Conservation (phyloP, 2,888 invertebrate genomes). For the Tubulanus polymorphus region DNA sequence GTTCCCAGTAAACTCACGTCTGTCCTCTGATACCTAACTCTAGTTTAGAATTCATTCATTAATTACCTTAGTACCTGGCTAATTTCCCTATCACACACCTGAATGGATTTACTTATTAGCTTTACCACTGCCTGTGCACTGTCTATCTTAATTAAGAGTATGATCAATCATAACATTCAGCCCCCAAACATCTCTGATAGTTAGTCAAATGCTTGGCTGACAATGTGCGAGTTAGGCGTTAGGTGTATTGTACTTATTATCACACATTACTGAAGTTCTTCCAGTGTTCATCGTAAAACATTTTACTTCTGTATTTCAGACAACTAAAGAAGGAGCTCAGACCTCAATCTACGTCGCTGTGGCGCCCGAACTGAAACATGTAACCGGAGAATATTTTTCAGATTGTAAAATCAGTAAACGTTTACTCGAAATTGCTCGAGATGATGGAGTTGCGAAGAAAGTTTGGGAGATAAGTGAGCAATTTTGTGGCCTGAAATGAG, state of each 20-base stretch:
- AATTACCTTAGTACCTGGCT: no score
- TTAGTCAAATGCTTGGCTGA: no score
- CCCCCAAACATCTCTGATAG: no score
- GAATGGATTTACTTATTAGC: no score
- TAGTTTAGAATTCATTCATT: no score
- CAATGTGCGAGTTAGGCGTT: no score
- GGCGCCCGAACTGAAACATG: background rate
- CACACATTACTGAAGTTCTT: background rate
- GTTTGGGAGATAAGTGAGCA: slow-evolving; percentile 35
- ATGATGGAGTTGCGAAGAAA: slow-evolving; percentile 30
- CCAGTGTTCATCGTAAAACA: background rate
- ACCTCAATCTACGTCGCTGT: slow-evolving; percentile 1
- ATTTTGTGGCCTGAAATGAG: slow-evolving; percentile 21
- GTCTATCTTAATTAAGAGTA: no score
- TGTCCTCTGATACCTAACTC: no score
- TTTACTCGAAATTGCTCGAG: slow-evolving; percentile 17
- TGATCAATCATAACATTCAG: no score
- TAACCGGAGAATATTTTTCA: background rate
- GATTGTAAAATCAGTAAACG: background rate
- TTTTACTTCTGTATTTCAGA: background rate
- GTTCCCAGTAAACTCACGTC: background rate
- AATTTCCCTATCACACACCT: no score
- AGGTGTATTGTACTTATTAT: no score
- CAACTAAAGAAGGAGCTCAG: slow-evolving; percentile 2
- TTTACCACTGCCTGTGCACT: no score